A percentile compares a stretch with the other conserved stretches of the same genome.
Evolutionary conservation across 2,113 vertebrate genomes (phyloP).

Genomic region (Tupaia chinensis): DNA sequence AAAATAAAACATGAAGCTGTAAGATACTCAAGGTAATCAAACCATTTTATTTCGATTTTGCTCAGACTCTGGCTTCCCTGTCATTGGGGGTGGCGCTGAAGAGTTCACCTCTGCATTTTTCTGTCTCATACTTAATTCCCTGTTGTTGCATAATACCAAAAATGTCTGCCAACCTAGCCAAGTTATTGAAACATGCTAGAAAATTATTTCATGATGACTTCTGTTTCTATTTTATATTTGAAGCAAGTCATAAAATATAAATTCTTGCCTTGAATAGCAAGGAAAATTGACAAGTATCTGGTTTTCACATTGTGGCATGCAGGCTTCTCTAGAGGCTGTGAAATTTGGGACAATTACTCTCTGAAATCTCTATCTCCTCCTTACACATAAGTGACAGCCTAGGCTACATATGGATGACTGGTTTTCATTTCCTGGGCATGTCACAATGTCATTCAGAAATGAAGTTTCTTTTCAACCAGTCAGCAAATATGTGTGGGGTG

Average conservation of each 20-base stretch:
- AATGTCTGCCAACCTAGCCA: not conserved
- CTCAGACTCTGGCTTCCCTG: not conserved
- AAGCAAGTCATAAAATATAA: slow-evolving; percentile 9
- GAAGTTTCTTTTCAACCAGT: slow-evolving; percentile 47
- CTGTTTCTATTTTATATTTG: slow-evolving; percentile 8
- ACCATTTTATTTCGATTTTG: not conserved
- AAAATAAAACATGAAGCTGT: not conserved
- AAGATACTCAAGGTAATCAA: not conserved
- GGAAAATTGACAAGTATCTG: not conserved
- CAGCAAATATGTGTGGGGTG: not conserved
- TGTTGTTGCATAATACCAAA: not conserved
- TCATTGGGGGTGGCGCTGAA: not conserved
- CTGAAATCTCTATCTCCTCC: not conserved
- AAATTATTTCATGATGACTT: not conserved
- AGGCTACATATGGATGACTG: not conserved
- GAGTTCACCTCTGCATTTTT: not conserved
- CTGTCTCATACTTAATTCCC: not conserved
- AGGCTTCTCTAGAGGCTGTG: not conserved
- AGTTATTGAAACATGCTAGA: not conserved
- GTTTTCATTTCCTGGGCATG: slow-evolving; percentile 21
- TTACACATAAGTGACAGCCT: not conserved
- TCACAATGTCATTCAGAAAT: slow-evolving; percentile 16
- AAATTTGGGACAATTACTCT: slow-evolving; percentile 45
- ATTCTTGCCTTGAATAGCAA: not conserved
- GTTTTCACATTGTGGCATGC: slow-evolving; percentile 25